A percentile compares a stretch with the other conserved stretches of the same genome.
phyloP scores from a whole-genome alignment of 1,140 invertebrate genomes.

The Ceratosolen solmsi region DNA sequence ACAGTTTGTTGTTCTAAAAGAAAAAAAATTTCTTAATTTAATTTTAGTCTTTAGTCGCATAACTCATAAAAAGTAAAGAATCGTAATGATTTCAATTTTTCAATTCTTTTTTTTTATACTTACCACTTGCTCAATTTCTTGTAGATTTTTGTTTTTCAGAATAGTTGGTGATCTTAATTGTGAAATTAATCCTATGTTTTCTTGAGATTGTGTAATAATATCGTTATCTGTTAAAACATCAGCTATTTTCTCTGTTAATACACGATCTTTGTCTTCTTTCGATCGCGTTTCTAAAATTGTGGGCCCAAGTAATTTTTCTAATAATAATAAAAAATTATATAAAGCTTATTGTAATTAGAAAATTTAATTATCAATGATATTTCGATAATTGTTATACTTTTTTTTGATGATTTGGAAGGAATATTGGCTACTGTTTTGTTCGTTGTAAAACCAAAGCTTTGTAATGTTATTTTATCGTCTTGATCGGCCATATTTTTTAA shows the following conservation, averaged over 20 bases:
- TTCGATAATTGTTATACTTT: conserved; percentile 63
- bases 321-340: conserved; percentile 47
- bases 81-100: too few species aligned
- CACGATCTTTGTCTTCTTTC: conserved; percentile 67
- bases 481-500: conserved; percentile 56
- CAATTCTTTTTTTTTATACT: neutral
- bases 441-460: conserved; percentile 67
- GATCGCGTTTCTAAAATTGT: conserved; percentile 68
- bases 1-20: conserved; percentile 60
- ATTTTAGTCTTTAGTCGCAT: neutral
- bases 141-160: conserved; percentile 57
- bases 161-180: conserved; percentile 6
- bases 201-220: conserved; percentile 57
- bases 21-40: conserved; percentile 24
- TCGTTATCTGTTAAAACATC: conserved; percentile 67
- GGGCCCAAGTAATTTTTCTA: conserved; percentile 57
- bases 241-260: conserved; percentile 73
- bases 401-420: conserved; percentile 53
- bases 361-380: conserved; percentile 12
- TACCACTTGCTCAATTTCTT: conserved; percentile 55
- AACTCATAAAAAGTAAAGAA: neutral
- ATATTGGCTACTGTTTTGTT: conserved; percentile 58
- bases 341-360: conserved; percentile 32
- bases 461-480: conserved; percentile 60
- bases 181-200: conserved; percentile 12